Conservation (phyloP, 2,797 vertebrate genomes). For the Acipenser ruthenus region DNA sequence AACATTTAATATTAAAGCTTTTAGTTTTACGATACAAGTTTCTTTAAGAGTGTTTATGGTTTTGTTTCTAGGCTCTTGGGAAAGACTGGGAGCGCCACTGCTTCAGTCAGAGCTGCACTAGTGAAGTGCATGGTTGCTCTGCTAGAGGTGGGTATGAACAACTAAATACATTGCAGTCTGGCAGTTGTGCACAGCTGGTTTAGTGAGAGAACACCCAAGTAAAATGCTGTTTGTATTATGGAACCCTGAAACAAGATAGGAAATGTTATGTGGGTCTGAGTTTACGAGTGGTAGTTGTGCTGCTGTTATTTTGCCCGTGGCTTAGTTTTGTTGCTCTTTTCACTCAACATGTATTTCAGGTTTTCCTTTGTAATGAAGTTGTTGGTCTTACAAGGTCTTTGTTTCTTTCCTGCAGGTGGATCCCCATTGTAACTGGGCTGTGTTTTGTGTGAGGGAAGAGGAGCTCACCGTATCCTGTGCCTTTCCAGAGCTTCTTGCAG, state of each 20-base stretch:
- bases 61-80: conserved; percentile 64
- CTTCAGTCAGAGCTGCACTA: conserved; percentile 70
- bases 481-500: conserved; percentile 76
- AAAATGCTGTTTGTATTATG: not conserved
- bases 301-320: not conserved
- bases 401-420: conserved; percentile 60
- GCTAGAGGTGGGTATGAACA: conserved; percentile 70
- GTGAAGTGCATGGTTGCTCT: conserved; percentile 77
- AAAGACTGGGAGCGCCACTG: conserved; percentile 67
- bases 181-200: no score
- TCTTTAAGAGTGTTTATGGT: conserved; percentile 6
- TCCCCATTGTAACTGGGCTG: conserved; percentile 77
- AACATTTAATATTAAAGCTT: no score
- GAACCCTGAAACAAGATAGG: no score
- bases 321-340: not conserved
- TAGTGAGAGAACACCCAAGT: no score
- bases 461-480: conserved; percentile 58
- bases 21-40: no score
- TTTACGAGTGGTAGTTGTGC: no score
- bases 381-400: not conserved
- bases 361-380: not conserved
- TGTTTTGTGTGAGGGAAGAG: conserved; percentile 57
- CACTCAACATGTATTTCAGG: no score
- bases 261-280: no score
- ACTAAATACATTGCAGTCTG: no score